Conservation (phyloP, 2,113 vertebrate species). For the Takifugu bimaculatus region DNA sequence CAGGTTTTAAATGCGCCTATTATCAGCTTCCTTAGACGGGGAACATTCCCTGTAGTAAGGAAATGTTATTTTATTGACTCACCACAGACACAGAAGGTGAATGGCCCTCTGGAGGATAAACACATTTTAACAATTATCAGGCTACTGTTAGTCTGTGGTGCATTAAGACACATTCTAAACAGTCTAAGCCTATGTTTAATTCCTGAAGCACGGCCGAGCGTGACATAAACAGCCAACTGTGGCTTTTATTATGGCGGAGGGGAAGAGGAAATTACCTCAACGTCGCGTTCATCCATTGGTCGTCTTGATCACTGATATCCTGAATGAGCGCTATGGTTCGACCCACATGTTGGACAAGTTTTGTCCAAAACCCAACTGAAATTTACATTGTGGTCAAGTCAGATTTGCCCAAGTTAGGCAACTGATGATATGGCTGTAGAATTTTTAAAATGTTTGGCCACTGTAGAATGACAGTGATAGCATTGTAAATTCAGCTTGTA, state of each 20-base stretch:
- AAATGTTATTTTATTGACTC: constrained; percentile 60
- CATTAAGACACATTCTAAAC: constrained; percentile 55
- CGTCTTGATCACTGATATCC: too few relatives aligned
- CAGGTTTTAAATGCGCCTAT: constrained; percentile 56
- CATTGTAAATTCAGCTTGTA: too few relatives aligned
- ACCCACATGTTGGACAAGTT: too few relatives aligned
- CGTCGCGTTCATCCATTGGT: too few relatives aligned
- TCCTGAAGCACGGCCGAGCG: constrained; percentile 36
- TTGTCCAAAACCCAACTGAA: too few relatives aligned
- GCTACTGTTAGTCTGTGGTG: constrained; percentile 55
- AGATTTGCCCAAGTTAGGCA: too few relatives aligned
- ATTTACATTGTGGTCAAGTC: too few relatives aligned
- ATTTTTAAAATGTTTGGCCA: too few relatives aligned
- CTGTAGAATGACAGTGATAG: too few relatives aligned
- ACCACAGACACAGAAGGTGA: constrained; percentile 20
- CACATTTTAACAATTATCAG: constrained; percentile 71
- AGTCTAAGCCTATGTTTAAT: constrained; percentile 43
- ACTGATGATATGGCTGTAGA: too few relatives aligned
- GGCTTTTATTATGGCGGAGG: not conserved
- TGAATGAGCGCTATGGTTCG: too few relatives aligned
- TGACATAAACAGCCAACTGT: constrained; percentile 46
- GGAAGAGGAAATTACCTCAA: not conserved
- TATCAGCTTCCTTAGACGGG: constrained; percentile 65
- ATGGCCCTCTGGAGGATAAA: constrained; percentile 43
- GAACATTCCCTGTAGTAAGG: constrained; percentile 68